A percentile compares a stretch with the other conserved stretches of the same genome.
phyloP scores from a whole-genome alignment of 1,140 invertebrate species.

The Lutraria rhynchaena region DNA sequence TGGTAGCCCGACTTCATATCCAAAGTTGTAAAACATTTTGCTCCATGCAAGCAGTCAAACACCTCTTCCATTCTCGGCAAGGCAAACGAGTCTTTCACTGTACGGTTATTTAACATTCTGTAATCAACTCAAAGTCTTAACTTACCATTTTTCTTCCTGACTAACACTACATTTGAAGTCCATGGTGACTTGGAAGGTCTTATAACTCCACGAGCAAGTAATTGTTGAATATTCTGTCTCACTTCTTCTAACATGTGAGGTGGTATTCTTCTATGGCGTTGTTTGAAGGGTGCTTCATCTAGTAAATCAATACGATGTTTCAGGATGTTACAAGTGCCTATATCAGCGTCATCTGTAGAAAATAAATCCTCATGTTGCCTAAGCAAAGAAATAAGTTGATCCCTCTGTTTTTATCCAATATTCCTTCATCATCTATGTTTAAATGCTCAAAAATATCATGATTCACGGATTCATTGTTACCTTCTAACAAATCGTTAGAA shows the following conservation, averaged over 20 bases:
- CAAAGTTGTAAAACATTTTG: not conserved
- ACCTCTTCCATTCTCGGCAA: not conserved
- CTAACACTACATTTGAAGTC: conserved; percentile 45
- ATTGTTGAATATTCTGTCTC: conserved; percentile 13
- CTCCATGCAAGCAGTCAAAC: conserved; percentile 2
- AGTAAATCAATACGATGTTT: not conserved
- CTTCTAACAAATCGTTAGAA: too few relatives aligned
- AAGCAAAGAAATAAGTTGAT: too few relatives aligned
- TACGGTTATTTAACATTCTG: not conserved
- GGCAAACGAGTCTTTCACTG: not conserved
- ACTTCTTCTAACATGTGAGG: conserved; percentile 42
- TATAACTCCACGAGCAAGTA: conserved; percentile 35
- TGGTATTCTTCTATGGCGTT: conserved; percentile 19
- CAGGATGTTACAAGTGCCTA: too few relatives aligned
- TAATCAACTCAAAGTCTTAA: not conserved
- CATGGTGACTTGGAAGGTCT: conserved; percentile 37
- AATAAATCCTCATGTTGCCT: too few relatives aligned
- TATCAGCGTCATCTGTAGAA: too few relatives aligned
- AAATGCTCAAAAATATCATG: too few relatives aligned
- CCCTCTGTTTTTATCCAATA: too few relatives aligned
- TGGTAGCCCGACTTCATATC: conserved; percentile 1
- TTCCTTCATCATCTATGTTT: too few relatives aligned
- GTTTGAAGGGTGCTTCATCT: conserved; percentile 52
- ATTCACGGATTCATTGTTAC: too few relatives aligned
- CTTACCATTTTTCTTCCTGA: conserved; percentile 57